Percentiles rank a stretch among this genome's conserved stretches.
Evolutionary conservation across 2,113 vertebrate genomes (phyloP).

Genomic region (Laticauda laticaudata): DNA sequence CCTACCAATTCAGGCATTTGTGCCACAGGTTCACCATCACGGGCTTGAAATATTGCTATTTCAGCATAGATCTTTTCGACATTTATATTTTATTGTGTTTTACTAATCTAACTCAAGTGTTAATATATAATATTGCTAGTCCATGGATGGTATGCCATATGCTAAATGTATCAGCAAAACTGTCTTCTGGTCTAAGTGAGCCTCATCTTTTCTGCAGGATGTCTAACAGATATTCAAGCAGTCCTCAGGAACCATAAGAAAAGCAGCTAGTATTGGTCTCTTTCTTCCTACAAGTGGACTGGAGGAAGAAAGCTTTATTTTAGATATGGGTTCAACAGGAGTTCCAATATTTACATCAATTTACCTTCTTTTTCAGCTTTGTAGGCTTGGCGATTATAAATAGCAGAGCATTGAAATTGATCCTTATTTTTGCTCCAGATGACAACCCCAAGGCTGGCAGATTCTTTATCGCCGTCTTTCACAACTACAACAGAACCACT

Average conservation of each 20-base stretch:
- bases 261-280: neutral
- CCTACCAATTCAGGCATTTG: too few species aligned
- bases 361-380: constrained; percentile 17
- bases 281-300: neutral
- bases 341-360: neutral
- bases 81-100: too few species aligned
- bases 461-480: rapidly evolving
- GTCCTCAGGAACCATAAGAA: neutral
- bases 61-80: too few species aligned
- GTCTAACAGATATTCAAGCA: neutral
- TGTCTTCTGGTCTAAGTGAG: neutral
- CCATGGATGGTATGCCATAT: too few species aligned
- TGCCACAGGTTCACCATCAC: too few species aligned
- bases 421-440: constrained; percentile 22
- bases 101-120: too few species aligned
- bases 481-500: constrained; percentile 5
- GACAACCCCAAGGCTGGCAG: constrained; percentile 54
- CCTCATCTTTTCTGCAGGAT: neutral
- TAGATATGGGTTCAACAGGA: neutral
- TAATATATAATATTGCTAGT: too few species aligned
- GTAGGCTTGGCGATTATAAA: rapidly evolving
- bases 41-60: too few species aligned
- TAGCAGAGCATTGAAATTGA: neutral
- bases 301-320: neutral
- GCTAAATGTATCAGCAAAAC: neutral